phyloP scores from a whole-genome alignment of 2,797 vertebrate species.

The Sebastes umbrosus region DNA sequence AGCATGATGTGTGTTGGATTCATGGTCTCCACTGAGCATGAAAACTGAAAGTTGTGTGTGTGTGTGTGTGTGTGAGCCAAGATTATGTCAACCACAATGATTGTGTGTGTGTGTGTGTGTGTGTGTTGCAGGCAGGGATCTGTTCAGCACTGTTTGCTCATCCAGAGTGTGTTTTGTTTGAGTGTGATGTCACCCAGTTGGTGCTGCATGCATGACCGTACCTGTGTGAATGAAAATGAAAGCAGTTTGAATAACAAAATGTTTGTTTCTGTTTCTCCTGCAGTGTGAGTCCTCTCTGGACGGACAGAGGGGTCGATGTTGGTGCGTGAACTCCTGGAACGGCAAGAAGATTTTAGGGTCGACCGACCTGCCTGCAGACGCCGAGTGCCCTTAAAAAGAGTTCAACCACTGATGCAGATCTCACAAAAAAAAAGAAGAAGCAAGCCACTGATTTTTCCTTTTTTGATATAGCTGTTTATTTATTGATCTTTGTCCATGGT shows the following conservation, averaged over 20 bases:
- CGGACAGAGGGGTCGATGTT: constrained; percentile 89
- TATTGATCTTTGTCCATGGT: constrained; percentile 80
- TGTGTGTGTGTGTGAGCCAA: constrained; percentile 16
- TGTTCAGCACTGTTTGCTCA: constrained; percentile 28
- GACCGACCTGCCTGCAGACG: constrained; percentile 82
- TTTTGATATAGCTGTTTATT: constrained; percentile 78
- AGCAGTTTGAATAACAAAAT: neutral
- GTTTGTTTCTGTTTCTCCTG: neutral
- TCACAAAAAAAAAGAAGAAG: constrained; percentile 30
- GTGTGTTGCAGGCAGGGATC: constrained; percentile 18
- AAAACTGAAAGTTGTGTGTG: constrained; percentile 16
- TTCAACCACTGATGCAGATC: constrained; percentile 52
- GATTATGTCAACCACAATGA: constrained; percentile 33
- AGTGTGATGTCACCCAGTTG: constrained; percentile 12
- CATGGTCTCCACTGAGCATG: constrained; percentile 15
- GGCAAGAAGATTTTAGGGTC: constrained; percentile 89
- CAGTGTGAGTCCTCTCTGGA: constrained; percentile 93
- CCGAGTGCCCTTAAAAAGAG: constrained; percentile 85
- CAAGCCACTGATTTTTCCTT: constrained; percentile 75
- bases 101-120: constrained; percentile 2
- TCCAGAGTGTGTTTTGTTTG: constrained; percentile 11
- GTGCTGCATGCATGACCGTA: constrained; percentile 3
- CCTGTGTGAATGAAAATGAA: constrained; percentile 6
- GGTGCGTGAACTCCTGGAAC: constrained; percentile 92
- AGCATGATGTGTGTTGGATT: neutral